Evolutionary conservation across 2,113 vertebrate species (phyloP).

Genomic region (Patagioenas fasciata): DNA sequence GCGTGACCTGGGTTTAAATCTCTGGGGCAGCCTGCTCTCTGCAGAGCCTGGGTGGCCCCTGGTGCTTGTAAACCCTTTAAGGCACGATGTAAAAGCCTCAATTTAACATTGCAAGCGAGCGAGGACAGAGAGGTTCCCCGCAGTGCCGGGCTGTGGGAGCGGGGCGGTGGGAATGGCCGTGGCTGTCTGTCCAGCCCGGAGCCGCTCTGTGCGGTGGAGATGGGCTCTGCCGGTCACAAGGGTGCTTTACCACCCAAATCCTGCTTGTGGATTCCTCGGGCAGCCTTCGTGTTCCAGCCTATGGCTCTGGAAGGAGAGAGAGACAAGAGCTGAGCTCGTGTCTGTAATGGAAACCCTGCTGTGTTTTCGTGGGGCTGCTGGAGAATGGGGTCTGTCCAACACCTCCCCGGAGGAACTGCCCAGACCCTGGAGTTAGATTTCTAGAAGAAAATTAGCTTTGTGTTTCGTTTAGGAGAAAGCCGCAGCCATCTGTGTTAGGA

Average conservation of each 20-base stretch:
- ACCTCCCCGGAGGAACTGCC: neutral
- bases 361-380: neutral
- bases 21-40: neutral
- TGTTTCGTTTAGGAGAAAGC: neutral
- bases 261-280: neutral
- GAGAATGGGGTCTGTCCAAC: neutral
- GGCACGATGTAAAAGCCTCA: neutral
- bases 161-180: accelerated
- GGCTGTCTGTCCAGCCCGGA: neutral
- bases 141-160: accelerated
- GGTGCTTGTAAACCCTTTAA: slow-evolving; percentile 62
- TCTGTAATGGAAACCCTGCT: neutral
- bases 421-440: neutral
- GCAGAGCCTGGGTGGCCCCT: slow-evolving; percentile 50
- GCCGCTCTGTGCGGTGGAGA: neutral
- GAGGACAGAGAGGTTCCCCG: neutral
- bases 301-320: neutral
- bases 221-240: neutral
- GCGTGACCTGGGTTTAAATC: slow-evolving; percentile 45
- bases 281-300: neutral
- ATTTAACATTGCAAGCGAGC: neutral
- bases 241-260: accelerated
- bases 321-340: accelerated
- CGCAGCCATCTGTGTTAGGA: neutral
- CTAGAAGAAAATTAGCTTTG: neutral